phyloP scores from a whole-genome alignment of 2,113 vertebrate genomes.

The Suricata suricatta region DNA sequence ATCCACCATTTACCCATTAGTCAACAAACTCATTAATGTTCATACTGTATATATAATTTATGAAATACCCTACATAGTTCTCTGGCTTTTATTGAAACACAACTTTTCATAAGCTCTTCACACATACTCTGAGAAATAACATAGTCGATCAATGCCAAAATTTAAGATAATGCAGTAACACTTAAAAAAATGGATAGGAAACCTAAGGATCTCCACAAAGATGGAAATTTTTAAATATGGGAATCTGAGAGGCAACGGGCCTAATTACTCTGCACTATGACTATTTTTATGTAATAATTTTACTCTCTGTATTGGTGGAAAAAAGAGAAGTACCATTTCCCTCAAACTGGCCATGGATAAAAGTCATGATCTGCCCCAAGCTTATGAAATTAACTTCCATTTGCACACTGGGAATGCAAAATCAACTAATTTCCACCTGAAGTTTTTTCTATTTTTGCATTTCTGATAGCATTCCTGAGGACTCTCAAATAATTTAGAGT shows the following conservation, averaged over 20 bases:
- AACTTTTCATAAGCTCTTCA: constrained; percentile 16
- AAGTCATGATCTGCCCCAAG: not conserved
- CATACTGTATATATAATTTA: not conserved
- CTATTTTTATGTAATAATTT: not conserved
- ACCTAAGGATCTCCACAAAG: not conserved
- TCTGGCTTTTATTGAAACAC: not conserved
- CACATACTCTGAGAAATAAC: not conserved
- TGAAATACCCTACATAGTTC: not conserved
- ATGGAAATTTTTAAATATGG: not conserved
- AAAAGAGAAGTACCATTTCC: not conserved
- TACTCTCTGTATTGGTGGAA: not conserved
- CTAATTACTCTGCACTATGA: not conserved
- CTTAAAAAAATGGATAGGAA: constrained; percentile 38
- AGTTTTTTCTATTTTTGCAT: constrained; percentile 25
- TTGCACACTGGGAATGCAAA: not conserved
- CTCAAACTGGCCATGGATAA: not conserved
- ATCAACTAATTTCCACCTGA: not conserved
- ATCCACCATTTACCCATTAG: not conserved
- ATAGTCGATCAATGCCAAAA: constrained; percentile 33
- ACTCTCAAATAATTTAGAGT: not conserved
- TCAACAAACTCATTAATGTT: not conserved
- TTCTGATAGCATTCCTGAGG: constrained; percentile 28
- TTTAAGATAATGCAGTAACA: not conserved
- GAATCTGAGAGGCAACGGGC: not conserved
- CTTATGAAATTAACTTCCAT: not conserved